Conservation (phyloP, 2,888 invertebrate species). For the Caenorhabditis sp. region DNA sequence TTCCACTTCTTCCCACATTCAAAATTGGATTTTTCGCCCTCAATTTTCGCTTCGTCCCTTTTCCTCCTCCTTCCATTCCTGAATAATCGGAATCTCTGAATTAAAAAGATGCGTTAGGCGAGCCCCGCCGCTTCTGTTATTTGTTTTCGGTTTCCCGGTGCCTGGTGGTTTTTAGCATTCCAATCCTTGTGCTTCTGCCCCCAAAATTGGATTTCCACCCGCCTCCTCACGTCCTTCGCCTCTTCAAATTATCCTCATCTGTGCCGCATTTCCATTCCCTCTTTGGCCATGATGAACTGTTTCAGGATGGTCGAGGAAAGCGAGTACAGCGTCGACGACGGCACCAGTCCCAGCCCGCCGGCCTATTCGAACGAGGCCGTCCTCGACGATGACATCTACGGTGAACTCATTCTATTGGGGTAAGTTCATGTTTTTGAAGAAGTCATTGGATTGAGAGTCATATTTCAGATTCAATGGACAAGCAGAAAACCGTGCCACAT, state of each 20-base stretch:
- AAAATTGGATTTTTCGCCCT: conserved; percentile 11
- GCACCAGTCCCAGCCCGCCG: conserved; percentile 47
- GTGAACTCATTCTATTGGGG: conserved; percentile 80
- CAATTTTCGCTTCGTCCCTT: conserved; percentile 10
- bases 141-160: conserved; percentile 2
- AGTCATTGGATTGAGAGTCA: background rate
- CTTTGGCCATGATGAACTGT: conserved; percentile 5
- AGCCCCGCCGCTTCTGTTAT: background rate
- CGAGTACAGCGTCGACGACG: conserved; percentile 23
- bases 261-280: conserved; percentile 3
- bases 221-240: background rate
- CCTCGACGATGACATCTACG: conserved; percentile 73
- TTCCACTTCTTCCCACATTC: background rate
- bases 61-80: no score
- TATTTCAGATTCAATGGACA: conserved; percentile 74
- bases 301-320: conserved; percentile 61
- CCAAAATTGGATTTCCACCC: background rate
- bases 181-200: background rate
- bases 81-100: conserved; percentile 1
- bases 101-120: background rate
- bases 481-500: conserved; percentile 68
- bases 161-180: background rate
- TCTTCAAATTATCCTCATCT: background rate
- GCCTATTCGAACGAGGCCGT: conserved; percentile 55
- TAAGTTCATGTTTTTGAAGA: conserved; percentile 27